These are phyloP conservation scores for Epinephelus moara DNA, from an alignment of 2,113 vertebrate species.

Conservation along the genomic window DNA sequence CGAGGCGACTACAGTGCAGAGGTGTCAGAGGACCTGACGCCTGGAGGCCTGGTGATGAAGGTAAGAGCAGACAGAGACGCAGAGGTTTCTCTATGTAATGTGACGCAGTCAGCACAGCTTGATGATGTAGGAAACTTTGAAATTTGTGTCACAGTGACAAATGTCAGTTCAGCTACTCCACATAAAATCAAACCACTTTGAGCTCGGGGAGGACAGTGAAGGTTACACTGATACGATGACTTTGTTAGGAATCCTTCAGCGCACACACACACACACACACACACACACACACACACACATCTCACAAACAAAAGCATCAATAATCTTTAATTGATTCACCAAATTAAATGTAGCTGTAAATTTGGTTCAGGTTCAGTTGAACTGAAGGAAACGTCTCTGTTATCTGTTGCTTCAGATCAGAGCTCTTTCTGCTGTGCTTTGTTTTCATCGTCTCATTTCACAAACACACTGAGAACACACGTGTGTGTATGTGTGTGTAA, in stretches of 20 bases:
- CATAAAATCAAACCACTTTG: too few relatives aligned
- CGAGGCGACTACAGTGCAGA: conserved; percentile 84
- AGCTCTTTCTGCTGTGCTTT: background rate
- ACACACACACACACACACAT: too few relatives aligned
- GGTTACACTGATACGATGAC: background rate
- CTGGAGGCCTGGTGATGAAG: conserved; percentile 89
- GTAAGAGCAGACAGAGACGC: conserved; percentile 71
- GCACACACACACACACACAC: too few relatives aligned
- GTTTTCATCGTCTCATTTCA: background rate
- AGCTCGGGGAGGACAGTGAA: background rate
- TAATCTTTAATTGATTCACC: conserved; percentile 29
- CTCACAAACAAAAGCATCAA: background rate
- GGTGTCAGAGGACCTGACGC: conserved; percentile 87
- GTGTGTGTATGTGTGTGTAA: background rate
- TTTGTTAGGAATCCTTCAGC: background rate
- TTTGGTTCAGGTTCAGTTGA: background rate
- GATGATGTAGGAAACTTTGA: too few relatives aligned
- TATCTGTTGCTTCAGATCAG: background rate
- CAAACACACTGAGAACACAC: background rate
- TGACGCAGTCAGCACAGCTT: too few relatives aligned
- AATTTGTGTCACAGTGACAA: too few relatives aligned
- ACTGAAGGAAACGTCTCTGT: background rate
- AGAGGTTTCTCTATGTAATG: background rate
- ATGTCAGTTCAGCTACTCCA: too few relatives aligned
- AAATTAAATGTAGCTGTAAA: background rate